phyloP scores from a whole-genome alignment of 2,888 invertebrate genomes.

The Sarcophaga caerulescens region DNA sequence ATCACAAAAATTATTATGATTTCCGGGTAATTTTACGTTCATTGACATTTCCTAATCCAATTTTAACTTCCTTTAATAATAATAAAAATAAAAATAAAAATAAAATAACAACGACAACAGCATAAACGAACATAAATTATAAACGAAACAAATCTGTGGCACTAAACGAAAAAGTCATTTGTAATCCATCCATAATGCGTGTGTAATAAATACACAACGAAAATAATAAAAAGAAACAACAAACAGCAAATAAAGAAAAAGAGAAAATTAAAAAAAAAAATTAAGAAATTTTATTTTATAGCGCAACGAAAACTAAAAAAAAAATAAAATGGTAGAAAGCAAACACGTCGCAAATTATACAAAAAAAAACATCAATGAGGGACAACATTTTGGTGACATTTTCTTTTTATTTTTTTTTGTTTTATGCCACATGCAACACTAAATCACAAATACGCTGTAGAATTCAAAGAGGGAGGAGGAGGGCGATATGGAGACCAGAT shows the following conservation, averaged over 20 bases:
- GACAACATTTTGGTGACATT: neutral
- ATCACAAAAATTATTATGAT: neutral
- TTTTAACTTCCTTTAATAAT: neutral
- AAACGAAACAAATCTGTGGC: constrained; percentile 16
- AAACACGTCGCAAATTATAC: neutral
- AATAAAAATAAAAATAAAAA: neutral
- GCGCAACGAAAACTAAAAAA: constrained; percentile 27
- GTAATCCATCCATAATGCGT: constrained; percentile 70
- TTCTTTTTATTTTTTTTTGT: no score
- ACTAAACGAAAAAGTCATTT: constrained; percentile 23
- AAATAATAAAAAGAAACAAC: constrained; percentile 51
- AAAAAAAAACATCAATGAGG: neutral
- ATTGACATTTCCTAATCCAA: neutral
- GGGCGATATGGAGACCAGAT: no score
- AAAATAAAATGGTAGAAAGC: neutral
- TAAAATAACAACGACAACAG: neutral
- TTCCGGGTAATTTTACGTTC: neutral
- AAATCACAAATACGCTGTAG: no score
- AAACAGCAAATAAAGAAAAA: constrained; percentile 8
- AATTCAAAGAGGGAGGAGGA: no score
- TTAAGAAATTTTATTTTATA: no score
- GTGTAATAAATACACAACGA: constrained; percentile 68
- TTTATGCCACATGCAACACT: no score
- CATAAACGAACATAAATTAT: neutral
- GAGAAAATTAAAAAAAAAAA: neutral